Evolutionary conservation across 2,797 vertebrate genomes (phyloP).

Genomic region (Decapterus maruadsi): DNA sequence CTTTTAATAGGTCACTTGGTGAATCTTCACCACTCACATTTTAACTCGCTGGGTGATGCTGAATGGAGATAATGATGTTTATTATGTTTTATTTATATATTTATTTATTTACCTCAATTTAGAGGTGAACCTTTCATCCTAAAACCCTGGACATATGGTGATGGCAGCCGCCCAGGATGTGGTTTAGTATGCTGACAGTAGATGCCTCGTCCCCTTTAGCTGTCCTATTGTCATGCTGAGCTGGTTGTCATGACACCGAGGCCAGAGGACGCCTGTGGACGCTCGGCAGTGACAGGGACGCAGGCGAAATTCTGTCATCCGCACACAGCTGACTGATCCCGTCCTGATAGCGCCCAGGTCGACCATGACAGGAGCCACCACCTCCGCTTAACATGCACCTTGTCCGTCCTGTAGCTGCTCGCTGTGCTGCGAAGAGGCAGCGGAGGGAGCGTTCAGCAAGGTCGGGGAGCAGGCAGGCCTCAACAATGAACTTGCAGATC

Average conservation of each 20-base stretch:
- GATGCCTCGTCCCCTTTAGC: conserved; percentile 44
- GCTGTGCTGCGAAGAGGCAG: conserved; percentile 52
- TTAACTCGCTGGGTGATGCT: not conserved
- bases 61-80: conserved; percentile 4
- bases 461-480: conserved; percentile 21
- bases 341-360: conserved; percentile 61
- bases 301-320: conserved; percentile 60
- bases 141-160: conserved; percentile 42
- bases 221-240: conserved; percentile 66
- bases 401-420: conserved; percentile 62
- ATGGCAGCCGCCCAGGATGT: conserved; percentile 31
- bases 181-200: conserved; percentile 55
- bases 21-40: conserved; percentile 8
- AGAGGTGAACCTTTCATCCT: conserved; percentile 1
- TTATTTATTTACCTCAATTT: not conserved
- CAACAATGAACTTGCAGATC: not conserved
- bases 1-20: conserved; percentile 31
- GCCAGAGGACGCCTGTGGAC: conserved; percentile 50
- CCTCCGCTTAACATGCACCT: conserved; percentile 61
- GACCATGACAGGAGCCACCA: conserved; percentile 67
- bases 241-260: conserved; percentile 59
- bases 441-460: conserved; percentile 41
- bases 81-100: not conserved
- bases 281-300: conserved; percentile 39
- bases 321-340: conserved; percentile 67